Conservation (phyloP, 2,113 vertebrate species). For the Piaya cayana region DNA sequence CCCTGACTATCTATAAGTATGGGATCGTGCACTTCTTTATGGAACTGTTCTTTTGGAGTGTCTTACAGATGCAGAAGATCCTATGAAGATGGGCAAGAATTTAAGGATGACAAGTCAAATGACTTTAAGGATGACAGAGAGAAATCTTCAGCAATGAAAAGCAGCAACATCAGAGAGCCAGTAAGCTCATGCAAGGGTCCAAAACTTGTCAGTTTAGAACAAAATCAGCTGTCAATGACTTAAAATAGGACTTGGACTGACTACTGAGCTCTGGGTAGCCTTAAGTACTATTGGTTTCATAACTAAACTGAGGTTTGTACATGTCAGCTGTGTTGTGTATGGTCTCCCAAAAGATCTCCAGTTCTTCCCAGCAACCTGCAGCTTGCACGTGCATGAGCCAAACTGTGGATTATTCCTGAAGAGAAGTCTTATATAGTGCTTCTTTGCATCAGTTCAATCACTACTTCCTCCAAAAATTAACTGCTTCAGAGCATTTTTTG, state of each 20-base stretch:
- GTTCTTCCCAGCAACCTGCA: neutral
- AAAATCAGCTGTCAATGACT: neutral
- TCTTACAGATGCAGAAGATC: neutral
- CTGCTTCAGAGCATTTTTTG: neutral
- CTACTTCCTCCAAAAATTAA: neutral
- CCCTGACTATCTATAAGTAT: neutral
- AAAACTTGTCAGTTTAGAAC: neutral
- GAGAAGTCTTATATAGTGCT: neutral
- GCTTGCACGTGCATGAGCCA: neutral
- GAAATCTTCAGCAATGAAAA: neutral
- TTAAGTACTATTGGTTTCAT: neutral
- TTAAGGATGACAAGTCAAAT: no score
- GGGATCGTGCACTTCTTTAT: neutral
- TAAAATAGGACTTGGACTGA: neutral
- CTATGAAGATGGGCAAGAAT: neutral
- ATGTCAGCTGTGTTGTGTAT: neutral
- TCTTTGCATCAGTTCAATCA: neutral
- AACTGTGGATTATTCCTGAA: neutral
- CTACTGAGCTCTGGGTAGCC: neutral
- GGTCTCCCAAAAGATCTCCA: neutral
- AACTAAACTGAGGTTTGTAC: neutral
- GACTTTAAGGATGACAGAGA: neutral
- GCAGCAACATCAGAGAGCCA: neutral
- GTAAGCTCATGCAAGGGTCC: fast-evolving
- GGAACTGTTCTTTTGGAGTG: neutral